phyloP scores from a whole-genome alignment of 2,888 invertebrate genomes.

The Sipha maydis region DNA sequence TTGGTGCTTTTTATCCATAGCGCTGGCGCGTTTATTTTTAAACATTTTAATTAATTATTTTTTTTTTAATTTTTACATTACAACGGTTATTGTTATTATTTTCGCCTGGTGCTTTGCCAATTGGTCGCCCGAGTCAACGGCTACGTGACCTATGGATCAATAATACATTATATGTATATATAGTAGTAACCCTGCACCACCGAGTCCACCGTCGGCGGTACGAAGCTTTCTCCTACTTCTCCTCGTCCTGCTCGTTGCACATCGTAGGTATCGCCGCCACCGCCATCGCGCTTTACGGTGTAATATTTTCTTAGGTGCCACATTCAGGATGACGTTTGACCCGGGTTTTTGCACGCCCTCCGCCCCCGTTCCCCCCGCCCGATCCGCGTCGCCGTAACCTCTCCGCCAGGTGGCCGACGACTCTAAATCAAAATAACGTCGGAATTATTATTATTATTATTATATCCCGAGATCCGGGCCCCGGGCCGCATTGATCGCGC shows the following conservation, averaged over 20 bases:
- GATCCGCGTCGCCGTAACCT: neutral
- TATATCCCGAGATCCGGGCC: neutral
- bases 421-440: conserved; percentile 21
- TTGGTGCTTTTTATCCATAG: neutral
- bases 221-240: neutral
- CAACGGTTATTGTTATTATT: conserved; percentile 34
- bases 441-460: neutral
- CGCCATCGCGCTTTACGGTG: neutral
- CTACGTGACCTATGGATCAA: conserved; percentile 28
- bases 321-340: conserved; percentile 53
- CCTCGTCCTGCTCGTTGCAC: neutral
- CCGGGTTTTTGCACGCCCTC: neutral
- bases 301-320: conserved; percentile 56
- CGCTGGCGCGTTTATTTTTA: no score
- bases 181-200: neutral
- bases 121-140: conserved; percentile 35
- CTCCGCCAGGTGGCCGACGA: neutral
- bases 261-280: neutral
- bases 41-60: neutral
- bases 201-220: neutral
- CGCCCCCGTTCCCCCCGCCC: neutral
- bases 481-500: neutral
- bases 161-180: conserved; percentile 23
- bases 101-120: conserved; percentile 39
- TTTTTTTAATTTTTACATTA: neutral